A percentile compares a stretch with the other conserved stretches of the same genome.
These are phyloP conservation scores for Stegostoma tigrinum DNA, from an alignment of 2,113 vertebrate species.

Conservation along the genomic window DNA sequence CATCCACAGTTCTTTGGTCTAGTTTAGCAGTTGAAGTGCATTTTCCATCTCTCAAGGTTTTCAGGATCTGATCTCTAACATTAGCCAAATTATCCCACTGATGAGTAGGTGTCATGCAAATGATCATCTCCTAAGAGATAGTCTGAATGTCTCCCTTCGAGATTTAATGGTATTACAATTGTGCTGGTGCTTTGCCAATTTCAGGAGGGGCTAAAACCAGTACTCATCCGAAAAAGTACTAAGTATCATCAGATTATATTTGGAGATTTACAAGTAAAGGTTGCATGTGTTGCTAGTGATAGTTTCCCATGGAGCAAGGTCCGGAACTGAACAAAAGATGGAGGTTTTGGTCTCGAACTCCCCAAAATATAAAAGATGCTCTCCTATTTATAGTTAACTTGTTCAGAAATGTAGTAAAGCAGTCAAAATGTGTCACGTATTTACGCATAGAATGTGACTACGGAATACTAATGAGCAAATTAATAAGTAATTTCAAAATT, in stretches of 20 bases:
- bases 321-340: neutral
- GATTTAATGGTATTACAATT: too few species aligned
- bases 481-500: neutral
- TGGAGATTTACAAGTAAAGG: neutral
- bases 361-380: neutral
- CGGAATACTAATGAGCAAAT: neutral
- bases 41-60: neutral
- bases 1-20: too few species aligned
- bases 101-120: neutral
- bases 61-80: neutral
- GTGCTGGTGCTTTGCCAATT: too few species aligned
- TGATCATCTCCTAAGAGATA: too few species aligned
- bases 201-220: neutral
- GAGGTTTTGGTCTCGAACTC: neutral
- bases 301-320: neutral
- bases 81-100: neutral
- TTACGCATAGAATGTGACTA: neutral
- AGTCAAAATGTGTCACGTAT: neutral
- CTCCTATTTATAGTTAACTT: neutral
- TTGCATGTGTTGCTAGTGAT: neutral
- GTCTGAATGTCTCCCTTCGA: too few species aligned
- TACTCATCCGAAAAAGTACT: neutral
- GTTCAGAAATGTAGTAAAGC: neutral
- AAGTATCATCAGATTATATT: neutral
- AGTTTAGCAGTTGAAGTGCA: neutral